Base-by-base conservation (phyloP, 2,113 vertebrate genomes). In the Toxotes chatareus region DNA sequence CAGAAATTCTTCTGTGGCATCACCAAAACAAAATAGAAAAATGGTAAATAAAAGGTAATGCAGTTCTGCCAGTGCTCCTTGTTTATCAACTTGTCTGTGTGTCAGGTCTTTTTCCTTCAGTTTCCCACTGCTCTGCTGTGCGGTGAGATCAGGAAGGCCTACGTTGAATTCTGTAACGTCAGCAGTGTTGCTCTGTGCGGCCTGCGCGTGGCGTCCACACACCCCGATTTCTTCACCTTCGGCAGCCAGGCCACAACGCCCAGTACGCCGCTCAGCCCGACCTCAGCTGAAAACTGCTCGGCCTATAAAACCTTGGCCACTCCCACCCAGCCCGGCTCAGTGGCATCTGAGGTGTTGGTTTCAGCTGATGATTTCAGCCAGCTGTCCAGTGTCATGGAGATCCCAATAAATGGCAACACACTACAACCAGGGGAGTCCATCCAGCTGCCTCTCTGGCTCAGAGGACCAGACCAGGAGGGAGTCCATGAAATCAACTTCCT, bases 401-500 rank as follows among this genome's bases (percentile, higher is more conserved):
- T 99, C 60, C 97, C 97, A 0, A 94, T 99, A 72, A 94, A 96
- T 1, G 96, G 96, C 31, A 84, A 94, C 23, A 67, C 93, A 13
- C 94, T 99, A 77, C 93, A 95, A n/a, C 98, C 98, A 0, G 98
- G 97, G 40, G 93, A 97, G 88, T 97, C 97, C 36, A 93, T 96
- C 42, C 98, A 98, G 92, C 94, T 99, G 27, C 98, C 98, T 0
- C 96, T 99, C 87, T 99, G 98, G 98, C 94, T 99, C 80, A 93
- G 98, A 67, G 98, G 98, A 57, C 98, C 98, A 16, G 98, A 99
- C 89, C 95, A 95, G 86, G 98, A 99, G 92, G 98, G 98, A 21
- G 98, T 99, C 76, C 98, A 99, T 84, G 98, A 99, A 94, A 99
- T 99, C 93, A 97, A 97, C 90, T 99, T 99, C 90, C 94, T 99